phyloP scores from a whole-genome alignment of 2,113 vertebrate species.

The Prolemur simus region DNA sequence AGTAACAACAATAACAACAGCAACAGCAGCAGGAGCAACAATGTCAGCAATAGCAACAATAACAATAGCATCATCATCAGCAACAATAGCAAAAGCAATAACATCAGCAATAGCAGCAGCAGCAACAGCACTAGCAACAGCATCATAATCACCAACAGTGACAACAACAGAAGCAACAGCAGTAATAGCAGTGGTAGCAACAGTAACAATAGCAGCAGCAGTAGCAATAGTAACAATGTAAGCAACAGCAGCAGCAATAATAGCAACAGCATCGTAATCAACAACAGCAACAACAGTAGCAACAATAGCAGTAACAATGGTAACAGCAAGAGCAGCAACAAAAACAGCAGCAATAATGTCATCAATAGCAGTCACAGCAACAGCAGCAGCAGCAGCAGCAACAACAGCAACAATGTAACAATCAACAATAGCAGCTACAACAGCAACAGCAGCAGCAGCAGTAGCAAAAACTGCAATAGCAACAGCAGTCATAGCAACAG shows the following conservation, averaged over 20 bases:
- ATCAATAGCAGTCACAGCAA: rapidly evolving
- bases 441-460: rapidly evolving
- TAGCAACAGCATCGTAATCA: rapidly evolving
- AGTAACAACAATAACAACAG: rapidly evolving
- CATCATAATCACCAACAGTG: rapidly evolving
- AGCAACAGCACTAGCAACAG: neutral
- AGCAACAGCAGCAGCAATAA: rapidly evolving
- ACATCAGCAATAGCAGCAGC: rapidly evolving
- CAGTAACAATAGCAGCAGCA: rapidly evolving
- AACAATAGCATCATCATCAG: rapidly evolving
- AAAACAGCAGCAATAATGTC: rapidly evolving
- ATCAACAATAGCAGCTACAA: rapidly evolving
- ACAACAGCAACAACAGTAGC: rapidly evolving
- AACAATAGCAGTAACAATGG: rapidly evolving
- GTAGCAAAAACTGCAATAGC: rapidly evolving
- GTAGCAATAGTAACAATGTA: rapidly evolving
- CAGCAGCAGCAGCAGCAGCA: rapidly evolving
- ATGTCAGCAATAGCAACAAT: rapidly evolving
- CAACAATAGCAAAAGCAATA: rapidly evolving
- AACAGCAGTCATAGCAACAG: rapidly evolving
- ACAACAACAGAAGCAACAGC: neutral
- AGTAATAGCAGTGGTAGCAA: neutral
- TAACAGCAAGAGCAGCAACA: neutral
- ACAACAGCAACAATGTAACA: rapidly evolving
- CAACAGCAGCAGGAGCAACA: rapidly evolving